Evolutionary conservation across 2,113 vertebrate species (phyloP).

Genomic region (Toxostoma redivivum): DNA sequence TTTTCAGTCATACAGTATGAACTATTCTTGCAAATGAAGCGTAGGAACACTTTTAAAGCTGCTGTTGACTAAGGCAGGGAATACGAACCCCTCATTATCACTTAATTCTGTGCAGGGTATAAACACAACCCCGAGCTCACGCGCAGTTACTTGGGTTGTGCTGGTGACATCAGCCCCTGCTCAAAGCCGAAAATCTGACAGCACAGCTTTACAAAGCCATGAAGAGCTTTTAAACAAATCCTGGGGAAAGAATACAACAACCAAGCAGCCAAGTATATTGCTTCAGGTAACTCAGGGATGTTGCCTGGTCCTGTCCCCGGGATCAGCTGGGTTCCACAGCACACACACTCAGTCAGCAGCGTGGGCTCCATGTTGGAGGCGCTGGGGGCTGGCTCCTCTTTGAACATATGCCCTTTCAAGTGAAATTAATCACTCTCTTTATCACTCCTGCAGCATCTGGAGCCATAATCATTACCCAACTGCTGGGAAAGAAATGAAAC

Average conservation of each 20-base stretch:
- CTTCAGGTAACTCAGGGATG: background rate
- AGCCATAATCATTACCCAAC: slow-evolving; percentile 88
- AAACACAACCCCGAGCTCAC: background rate
- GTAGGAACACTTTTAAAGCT: background rate
- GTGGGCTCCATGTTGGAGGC: slow-evolving; percentile 52
- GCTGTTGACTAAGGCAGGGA: background rate
- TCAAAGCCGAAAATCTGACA: background rate
- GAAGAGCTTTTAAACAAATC: background rate
- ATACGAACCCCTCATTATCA: background rate
- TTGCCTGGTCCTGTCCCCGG: background rate
- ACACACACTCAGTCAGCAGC: slow-evolving; percentile 41
- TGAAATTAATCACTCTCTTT: slow-evolving; percentile 96
- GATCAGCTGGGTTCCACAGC: slow-evolving; percentile 52
- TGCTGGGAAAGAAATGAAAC: slow-evolving; percentile 93
- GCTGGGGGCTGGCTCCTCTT: slow-evolving; percentile 74
- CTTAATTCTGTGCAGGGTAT: background rate
- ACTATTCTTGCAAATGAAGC: background rate
- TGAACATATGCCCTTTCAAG: slow-evolving; percentile 88
- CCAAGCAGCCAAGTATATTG: background rate
- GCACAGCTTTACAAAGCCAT: background rate
- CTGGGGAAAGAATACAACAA: background rate
- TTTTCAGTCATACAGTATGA: background rate
- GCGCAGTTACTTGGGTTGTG: background rate
- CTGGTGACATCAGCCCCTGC: background rate
- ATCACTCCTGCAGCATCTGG: slow-evolving; percentile 87